Evolutionary conservation across 1,140 invertebrate species (phyloP), one percentile per base, ranked within the genome.

Genomic region (Mesaphorura yosii): DNA sequence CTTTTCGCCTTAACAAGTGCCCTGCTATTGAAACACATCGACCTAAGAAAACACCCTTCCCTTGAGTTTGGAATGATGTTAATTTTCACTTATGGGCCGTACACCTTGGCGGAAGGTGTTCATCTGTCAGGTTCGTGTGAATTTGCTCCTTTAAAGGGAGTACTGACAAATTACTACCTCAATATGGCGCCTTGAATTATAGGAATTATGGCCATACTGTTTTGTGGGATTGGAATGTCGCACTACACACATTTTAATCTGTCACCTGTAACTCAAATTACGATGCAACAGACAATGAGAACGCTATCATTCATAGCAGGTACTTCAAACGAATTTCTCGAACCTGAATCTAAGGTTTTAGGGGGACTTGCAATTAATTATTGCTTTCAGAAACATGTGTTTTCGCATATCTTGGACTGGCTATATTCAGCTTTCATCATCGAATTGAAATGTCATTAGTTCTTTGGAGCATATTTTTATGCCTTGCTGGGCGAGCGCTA

Each of bases 211-310:
- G 93, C 95, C 15, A 98, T 99, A 64, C 72, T 98, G 54, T 97
- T 98, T 68, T 95, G 92, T 75, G 95, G 94, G 2, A 92, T 99
- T 66, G 92, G 96, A 0, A 99, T 98, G 95, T 97, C 93, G 1
- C 95, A 99, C 69, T 99, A 98, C 66, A 98, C 94, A 17, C 95
- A 98, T 76, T 93, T 90, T 64, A 98, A 98, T 71, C 72, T 98
- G 15, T 98, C 94, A 1, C 95, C 94, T 19, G 86, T 98, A 3
- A 95, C 94, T 14, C 94, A 98, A 74, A 95, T 98, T 7, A 98
- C 94, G 2, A 95, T 98, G 83, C 93, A 98, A 69, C 93, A 98
- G 71, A 97, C 93, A 1, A 93, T 98, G 78, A 78, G 95, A 67
- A 98, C 94, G 1, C 72, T 98, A 23, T 86, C 95, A 5, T 97